Percentiles rank a stretch among this genome's conserved stretches.
These are phyloP conservation scores for Laticauda laticaudata DNA, from an alignment of 2,113 vertebrate genomes.

Conservation along the genomic window DNA sequence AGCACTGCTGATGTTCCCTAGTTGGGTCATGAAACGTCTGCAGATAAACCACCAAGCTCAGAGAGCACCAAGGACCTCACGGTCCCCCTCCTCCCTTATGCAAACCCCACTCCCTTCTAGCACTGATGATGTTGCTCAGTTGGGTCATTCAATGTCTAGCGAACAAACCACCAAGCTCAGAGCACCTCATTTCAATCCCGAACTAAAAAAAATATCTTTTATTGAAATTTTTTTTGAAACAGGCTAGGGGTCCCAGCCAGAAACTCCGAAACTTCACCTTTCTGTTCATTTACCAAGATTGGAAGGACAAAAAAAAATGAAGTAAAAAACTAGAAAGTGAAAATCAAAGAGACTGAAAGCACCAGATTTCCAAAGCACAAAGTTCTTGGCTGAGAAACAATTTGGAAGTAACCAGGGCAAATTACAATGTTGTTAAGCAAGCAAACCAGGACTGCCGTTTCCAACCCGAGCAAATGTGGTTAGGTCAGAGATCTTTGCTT, in stretches of 20 bases:
- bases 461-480: background rate
- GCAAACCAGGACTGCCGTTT: background rate
- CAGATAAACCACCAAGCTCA: too few species aligned
- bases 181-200: too few species aligned
- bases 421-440: background rate
- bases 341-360: background rate
- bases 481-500: background rate
- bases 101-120: too few species aligned
- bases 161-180: too few species aligned
- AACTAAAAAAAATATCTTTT: too few species aligned
- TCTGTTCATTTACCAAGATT: background rate
- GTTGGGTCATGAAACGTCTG: too few species aligned
- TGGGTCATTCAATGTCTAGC: too few species aligned
- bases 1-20: too few species aligned
- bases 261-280: background rate
- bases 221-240: too few species aligned
- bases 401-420: background rate
- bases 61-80: too few species aligned
- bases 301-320: background rate
- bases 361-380: background rate
- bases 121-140: too few species aligned
- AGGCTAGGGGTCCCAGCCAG: background rate
- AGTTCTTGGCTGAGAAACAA: background rate
- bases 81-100: too few species aligned
- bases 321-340: background rate